phyloP scores from a whole-genome alignment of 2,113 vertebrate genomes.

The Lepus europaeus region DNA sequence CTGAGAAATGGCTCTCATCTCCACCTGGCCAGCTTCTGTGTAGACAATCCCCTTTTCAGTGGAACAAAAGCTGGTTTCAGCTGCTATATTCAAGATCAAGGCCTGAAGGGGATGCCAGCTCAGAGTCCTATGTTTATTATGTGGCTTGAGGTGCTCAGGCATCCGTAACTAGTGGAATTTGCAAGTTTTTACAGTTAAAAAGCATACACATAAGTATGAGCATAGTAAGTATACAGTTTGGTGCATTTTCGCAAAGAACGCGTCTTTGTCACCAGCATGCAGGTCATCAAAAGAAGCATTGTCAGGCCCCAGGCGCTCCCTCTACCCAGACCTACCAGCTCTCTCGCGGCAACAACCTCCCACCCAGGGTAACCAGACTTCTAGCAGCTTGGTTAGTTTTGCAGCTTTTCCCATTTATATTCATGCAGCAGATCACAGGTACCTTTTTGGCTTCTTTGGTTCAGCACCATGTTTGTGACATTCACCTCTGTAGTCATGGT shows the following conservation, averaged over 20 bases:
- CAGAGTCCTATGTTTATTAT: not conserved
- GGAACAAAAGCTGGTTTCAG: slow-evolving; percentile 26
- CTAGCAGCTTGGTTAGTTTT: not conserved
- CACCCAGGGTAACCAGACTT: too few species aligned
- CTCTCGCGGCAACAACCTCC: not conserved
- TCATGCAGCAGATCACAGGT: not conserved
- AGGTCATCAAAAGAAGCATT: not conserved
- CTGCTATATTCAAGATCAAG: slow-evolving; percentile 10
- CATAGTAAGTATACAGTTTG: not conserved
- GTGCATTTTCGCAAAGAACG: not conserved
- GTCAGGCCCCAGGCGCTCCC: fast-evolving
- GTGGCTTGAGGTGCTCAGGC: too few species aligned
- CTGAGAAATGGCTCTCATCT: slow-evolving; percentile 50
- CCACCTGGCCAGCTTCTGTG: slow-evolving; percentile 1
- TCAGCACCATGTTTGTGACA: not conserved
- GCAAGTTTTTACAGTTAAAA: not conserved
- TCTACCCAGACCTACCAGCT: too few species aligned
- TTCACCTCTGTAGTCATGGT: not conserved
- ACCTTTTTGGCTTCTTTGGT: not conserved
- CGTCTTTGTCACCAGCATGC: not conserved
- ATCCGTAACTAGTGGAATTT: not conserved
- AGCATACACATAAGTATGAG: not conserved
- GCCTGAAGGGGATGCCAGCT: not conserved
- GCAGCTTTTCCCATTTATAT: not conserved
- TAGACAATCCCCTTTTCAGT: slow-evolving; percentile 21